phyloP scores from a whole-genome alignment of 2,888 invertebrate genomes.

The Phania funesta region DNA sequence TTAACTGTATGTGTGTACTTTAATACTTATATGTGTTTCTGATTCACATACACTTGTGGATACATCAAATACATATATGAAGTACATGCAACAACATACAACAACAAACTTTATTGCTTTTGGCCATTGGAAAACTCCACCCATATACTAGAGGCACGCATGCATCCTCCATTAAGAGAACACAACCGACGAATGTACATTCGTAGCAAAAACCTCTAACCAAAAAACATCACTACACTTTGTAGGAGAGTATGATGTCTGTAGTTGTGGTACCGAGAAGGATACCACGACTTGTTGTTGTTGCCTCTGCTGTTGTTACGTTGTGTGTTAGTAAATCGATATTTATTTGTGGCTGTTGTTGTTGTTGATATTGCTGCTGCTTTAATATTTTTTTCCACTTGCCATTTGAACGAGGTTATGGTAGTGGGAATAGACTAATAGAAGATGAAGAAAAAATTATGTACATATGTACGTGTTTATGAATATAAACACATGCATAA shows the following conservation, averaged over 20 bases:
- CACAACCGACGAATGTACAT: slow-evolving; percentile 42
- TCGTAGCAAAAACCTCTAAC: slow-evolving; percentile 33
- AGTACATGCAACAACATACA: slow-evolving; percentile 19
- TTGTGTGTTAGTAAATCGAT: slow-evolving; percentile 55
- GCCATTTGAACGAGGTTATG: slow-evolving; percentile 52
- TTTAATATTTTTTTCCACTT: slow-evolving; percentile 37
- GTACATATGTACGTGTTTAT: not conserved
- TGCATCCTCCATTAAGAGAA: slow-evolving; percentile 58
- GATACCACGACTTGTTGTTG: slow-evolving; percentile 9
- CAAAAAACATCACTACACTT: slow-evolving; percentile 3
- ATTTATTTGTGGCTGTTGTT: slow-evolving; percentile 53
- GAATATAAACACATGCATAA: not conserved
- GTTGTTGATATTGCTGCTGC: slow-evolving; percentile 12
- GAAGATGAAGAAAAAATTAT: not conserved
- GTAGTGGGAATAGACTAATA: slow-evolving; percentile 1
- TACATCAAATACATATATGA: slow-evolving; percentile 38
- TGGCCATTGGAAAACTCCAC: slow-evolving; percentile 72
- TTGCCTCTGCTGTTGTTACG: not conserved
- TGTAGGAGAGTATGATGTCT: slow-evolving; percentile 19
- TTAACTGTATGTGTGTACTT: not conserved
- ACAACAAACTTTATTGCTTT: slow-evolving; percentile 54
- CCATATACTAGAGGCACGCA: slow-evolving; percentile 65
- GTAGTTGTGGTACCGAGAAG: slow-evolving; percentile 15
- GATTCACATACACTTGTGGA: slow-evolving; percentile 43
- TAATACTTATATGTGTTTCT: slow-evolving; percentile 35